Percentiles rank a stretch among this genome's conserved stretches.
phyloP scores from a whole-genome alignment of 2,888 invertebrate genomes.

The Odontocolon sp. region DNA sequence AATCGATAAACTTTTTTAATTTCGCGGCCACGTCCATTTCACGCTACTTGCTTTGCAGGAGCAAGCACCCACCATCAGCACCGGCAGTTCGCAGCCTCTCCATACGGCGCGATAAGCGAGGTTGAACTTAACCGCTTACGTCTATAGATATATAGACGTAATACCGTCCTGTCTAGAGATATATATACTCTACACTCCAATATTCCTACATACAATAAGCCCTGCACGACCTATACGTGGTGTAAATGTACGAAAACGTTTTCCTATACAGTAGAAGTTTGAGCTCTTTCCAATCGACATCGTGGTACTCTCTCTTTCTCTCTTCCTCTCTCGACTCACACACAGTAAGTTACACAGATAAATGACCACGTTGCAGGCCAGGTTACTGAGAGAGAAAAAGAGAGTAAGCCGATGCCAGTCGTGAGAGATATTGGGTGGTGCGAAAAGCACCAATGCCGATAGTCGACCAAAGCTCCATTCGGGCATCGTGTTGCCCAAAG shows the following conservation, averaged over 20 bases:
- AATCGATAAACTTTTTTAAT: constrained; percentile 4
- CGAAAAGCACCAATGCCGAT: constrained; percentile 31
- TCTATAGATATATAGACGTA: background rate
- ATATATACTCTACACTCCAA: no score
- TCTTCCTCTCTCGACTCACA: no score
- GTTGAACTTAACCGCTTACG: background rate
- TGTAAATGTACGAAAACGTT: background rate
- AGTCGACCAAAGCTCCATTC: constrained; percentile 42
- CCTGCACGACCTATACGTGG: background rate
- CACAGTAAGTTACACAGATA: background rate
- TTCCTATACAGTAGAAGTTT: background rate
- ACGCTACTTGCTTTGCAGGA: background rate
- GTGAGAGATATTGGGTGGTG: constrained; percentile 39
- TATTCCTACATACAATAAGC: no score
- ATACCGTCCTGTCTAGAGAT: no score
- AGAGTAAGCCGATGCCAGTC: constrained; percentile 19
- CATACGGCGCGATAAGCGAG: constrained; percentile 2
- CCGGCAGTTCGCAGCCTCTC: background rate
- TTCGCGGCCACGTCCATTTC: constrained; percentile 4
- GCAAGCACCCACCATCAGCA: no score
- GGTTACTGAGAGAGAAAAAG: background rate
- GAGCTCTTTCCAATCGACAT: constrained; percentile 23
- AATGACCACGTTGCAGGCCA: constrained; percentile 22
- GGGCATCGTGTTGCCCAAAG: constrained; percentile 24
- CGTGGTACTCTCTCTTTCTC: no score